Percentiles rank a stretch among this genome's conserved stretches.
phyloP scores from a whole-genome alignment of 2,888 invertebrate genomes.

The Campoletis raptor region DNA sequence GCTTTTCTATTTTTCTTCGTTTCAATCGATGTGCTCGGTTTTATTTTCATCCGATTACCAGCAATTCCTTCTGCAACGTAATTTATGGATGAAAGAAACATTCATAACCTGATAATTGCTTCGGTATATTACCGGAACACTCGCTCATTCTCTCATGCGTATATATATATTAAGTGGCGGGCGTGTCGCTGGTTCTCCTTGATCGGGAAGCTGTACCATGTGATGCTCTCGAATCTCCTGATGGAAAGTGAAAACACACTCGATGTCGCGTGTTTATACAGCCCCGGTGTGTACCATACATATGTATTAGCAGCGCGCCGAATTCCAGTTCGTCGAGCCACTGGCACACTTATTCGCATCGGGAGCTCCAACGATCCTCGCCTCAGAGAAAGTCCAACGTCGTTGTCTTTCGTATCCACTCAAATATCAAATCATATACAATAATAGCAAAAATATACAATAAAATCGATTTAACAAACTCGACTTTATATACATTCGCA shows the following conservation, averaged over 20 bases:
- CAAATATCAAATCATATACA: background rate
- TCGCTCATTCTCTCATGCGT: background rate
- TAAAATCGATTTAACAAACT: background rate
- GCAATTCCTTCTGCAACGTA: background rate
- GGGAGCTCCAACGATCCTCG: conserved; percentile 23
- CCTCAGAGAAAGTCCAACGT: conserved; percentile 75
- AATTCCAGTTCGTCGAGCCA: conserved; percentile 69
- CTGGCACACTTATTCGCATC: conserved; percentile 80
- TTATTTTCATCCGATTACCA: background rate
- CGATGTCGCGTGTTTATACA: conserved; percentile 50
- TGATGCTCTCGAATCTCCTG: conserved; percentile 59
- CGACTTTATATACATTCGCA: background rate
- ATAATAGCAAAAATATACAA: background rate
- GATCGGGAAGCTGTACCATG: conserved; percentile 51
- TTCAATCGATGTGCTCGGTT: background rate
- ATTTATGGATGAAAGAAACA: background rate
- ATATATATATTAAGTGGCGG: conserved; percentile 23
- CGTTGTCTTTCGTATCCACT: conserved; percentile 8
- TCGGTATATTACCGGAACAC: conserved; percentile 18
- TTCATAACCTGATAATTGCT: background rate
- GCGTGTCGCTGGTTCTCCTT: conserved; percentile 53
- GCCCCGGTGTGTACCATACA: background rate
- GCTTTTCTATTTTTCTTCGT: background rate
- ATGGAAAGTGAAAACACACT: conserved; percentile 78
- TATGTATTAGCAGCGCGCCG: conserved; percentile 47